Percentiles rank a stretch among this genome's conserved stretches.
phyloP scores from a whole-genome alignment of 2,797 vertebrate species.

The Thalassophryne amazonica region DNA sequence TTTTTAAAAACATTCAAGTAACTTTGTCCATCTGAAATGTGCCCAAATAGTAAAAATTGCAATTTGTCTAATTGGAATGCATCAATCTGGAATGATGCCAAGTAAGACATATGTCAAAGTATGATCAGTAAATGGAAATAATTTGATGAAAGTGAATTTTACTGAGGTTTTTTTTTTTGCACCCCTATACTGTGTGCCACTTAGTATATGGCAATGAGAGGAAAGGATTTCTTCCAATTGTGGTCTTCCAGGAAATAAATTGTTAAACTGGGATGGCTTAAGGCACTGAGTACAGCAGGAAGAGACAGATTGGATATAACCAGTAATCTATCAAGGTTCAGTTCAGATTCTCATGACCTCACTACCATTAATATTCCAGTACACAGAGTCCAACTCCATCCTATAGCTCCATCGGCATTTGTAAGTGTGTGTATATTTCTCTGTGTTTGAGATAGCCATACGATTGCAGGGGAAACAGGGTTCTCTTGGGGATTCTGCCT shows the following conservation, averaged over 20 bases:
- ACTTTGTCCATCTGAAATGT: too few species aligned
- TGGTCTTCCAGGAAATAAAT: constrained; percentile 62
- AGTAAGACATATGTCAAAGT: too few species aligned
- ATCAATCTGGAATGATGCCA: too few species aligned
- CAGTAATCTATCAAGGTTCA: constrained; percentile 64
- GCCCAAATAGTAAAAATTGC: too few species aligned
- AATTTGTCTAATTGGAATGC: too few species aligned
- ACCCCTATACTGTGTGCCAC: constrained; percentile 19
- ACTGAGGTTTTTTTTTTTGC: too few species aligned
- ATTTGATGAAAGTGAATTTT: too few species aligned
- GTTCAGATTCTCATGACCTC: constrained; percentile 36
- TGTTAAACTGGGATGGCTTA: constrained; percentile 62
- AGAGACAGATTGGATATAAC: constrained; percentile 58
- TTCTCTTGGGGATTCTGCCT: constrained; percentile 71
- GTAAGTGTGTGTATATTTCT: not conserved
- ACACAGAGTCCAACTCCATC: constrained; percentile 47
- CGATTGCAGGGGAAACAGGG: constrained; percentile 63
- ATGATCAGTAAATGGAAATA: too few species aligned
- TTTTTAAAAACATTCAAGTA: too few species aligned
- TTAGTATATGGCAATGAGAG: constrained; percentile 11
- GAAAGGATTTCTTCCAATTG: constrained; percentile 33
- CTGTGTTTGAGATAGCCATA: constrained; percentile 26
- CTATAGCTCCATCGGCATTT: constrained; percentile 19
- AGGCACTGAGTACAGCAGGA: constrained; percentile 20
- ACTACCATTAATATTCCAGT: constrained; percentile 63